Base-by-base conservation (phyloP, 2,797 vertebrate genomes). In the Apogon talboti region DNA sequence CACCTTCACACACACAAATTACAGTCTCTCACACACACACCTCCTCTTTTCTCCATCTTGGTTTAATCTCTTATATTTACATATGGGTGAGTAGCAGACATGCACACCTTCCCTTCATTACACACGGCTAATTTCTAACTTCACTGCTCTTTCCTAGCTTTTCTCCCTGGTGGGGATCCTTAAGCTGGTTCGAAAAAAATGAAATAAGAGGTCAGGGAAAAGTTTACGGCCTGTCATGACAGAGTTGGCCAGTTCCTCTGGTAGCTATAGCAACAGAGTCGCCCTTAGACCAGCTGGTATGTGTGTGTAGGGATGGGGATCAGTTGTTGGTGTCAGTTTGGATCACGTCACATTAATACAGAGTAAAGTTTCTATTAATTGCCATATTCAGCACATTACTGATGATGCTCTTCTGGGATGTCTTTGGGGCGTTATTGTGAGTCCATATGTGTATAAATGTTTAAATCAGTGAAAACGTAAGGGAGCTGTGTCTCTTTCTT, bases 271-370 rank as follows among this genome's bases (percentile, higher is more conserved):
- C 47, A 79, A 76, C 61, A 43, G 33, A 77, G 52, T 35, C 63
- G 65, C 43, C 62, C 37, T 38, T 47, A 33, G 62, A 69, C 41
- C 37, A 60, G 52, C 43, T 81, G 51, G 14, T 49, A 5, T 63
- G 67, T 51, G 48, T 76, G 74, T 71, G 62, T 48, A 30, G 54
- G 50, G 62, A 71, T 14, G 5, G 46, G 43, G 45, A 71, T 72
- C 24, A 19, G 56, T 79, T 75, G 63, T 84, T 81, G 74, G 55
- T 74, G 84, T 83, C 83, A 85, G 16, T 80, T 81, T 72, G 40
- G 59, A 86, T 85, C 66, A 80, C 71, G 66, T 86, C 81, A 84
- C 62, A 79, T 85, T 74, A 68, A 62, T 72, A 74, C 57, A 18
- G 64, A 74, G 48, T 52, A 72, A 60, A 66, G 66, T 48, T 83